Evolutionary conservation across 2,113 vertebrate genomes (phyloP).

Genomic region (Sinocyclocheilus anshuiensis): DNA sequence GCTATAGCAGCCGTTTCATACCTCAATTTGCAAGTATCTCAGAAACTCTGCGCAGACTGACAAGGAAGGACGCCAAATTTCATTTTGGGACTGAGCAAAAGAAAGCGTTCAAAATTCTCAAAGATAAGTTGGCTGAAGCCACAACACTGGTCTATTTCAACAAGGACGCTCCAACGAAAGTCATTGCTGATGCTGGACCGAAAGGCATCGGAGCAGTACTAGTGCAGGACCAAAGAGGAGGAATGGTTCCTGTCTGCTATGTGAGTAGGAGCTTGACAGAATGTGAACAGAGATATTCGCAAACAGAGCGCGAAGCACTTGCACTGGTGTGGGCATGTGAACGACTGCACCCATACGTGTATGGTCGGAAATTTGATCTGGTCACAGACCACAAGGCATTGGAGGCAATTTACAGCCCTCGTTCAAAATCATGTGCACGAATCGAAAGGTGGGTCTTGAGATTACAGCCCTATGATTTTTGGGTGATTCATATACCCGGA

Average conservation of each 20-base stretch:
- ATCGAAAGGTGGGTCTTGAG: constrained; percentile 45
- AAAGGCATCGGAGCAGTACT: constrained; percentile 34
- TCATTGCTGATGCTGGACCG: constrained; percentile 32
- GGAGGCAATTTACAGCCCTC: constrained; percentile 16
- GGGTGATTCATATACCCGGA: too few relatives aligned
- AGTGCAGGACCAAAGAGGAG: constrained; percentile 6
- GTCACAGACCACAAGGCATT: constrained; percentile 15
- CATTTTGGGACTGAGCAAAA: constrained; percentile 36
- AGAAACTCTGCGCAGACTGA: too few relatives aligned
- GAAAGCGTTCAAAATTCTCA: background rate
- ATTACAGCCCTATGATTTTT: background rate
- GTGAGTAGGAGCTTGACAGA: constrained; percentile 28
- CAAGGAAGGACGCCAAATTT: background rate
- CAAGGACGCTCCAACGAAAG: constrained; percentile 35
- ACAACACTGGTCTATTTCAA: constrained; percentile 41
- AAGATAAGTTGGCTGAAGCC: constrained; percentile 14
- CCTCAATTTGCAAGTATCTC: too few relatives aligned
- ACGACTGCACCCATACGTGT: constrained; percentile 50
- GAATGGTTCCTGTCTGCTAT: constrained; percentile 27
- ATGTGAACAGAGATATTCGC: constrained; percentile 32
- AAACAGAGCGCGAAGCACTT: constrained; percentile 39
- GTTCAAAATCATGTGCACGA: constrained; percentile 8
- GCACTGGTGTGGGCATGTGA: constrained; percentile 3
- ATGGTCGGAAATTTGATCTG: constrained; percentile 50
- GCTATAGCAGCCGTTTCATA: too few relatives aligned